Percentiles rank a stretch among this genome's conserved stretches.
phyloP scores from a whole-genome alignment of 2,797 vertebrate genomes.

The Hippopotamyrus pictus region DNA sequence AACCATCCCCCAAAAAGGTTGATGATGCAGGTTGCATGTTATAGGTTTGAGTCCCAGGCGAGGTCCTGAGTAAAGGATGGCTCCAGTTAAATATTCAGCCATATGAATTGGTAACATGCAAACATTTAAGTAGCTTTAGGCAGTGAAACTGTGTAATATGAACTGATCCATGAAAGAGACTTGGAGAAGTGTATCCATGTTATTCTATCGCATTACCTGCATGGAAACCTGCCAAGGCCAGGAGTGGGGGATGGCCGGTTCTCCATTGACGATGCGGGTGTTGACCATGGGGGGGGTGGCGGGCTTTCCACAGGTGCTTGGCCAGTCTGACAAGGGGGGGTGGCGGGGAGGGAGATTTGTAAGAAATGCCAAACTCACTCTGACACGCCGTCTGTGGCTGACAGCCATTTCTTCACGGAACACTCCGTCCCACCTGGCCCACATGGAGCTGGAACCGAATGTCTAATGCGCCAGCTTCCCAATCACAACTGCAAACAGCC shows the following conservation, averaged over 20 bases:
- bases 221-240: slow-evolving; percentile 73
- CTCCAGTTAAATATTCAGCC: background rate
- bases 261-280: slow-evolving; percentile 66
- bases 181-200: background rate
- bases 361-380: background rate
- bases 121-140: background rate
- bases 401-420: background rate
- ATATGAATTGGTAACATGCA: background rate
- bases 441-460: background rate
- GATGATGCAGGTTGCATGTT: background rate
- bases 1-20: background rate
- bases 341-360: background rate
- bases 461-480: background rate
- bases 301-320: slow-evolving; percentile 56
- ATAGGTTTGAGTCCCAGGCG: background rate
- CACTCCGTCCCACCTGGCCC: background rate
- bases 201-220: slow-evolving; percentile 55
- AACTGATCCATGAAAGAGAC: background rate
- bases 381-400: background rate
- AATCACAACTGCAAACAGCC: background rate
- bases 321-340: slow-evolving; percentile 57
- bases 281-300: slow-evolving; percentile 48
- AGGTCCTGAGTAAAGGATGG: background rate
- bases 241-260: slow-evolving; percentile 59
- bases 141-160: background rate